Percentiles rank a stretch among this genome's conserved stretches.
phyloP scores from a whole-genome alignment of 2,888 invertebrate genomes.

The Theretra japonica region DNA sequence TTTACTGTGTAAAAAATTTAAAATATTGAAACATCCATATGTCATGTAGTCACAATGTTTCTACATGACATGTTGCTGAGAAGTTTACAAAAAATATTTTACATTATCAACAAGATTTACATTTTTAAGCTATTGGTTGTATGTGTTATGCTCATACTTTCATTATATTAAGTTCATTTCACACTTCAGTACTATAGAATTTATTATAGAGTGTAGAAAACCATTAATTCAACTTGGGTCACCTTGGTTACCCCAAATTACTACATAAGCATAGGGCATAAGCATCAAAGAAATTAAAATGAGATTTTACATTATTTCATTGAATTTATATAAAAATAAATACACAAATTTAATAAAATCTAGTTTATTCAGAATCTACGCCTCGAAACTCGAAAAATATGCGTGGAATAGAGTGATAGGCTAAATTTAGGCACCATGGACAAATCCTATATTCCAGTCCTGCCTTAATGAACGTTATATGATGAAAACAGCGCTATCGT shows the following conservation, averaged over 20 bases:
- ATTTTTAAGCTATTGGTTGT: too few species aligned
- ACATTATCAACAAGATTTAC: too few species aligned
- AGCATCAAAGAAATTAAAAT: not conserved
- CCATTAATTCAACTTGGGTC: not conserved
- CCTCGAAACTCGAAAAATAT: not conserved
- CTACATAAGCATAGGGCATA: not conserved
- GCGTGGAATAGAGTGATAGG: not conserved
- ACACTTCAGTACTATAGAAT: not conserved
- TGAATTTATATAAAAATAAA: not conserved
- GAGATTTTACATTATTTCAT: not conserved
- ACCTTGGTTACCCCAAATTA: not conserved
- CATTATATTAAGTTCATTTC: not conserved
- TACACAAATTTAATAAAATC: not conserved
- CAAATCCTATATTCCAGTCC: not conserved
- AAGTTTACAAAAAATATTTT: too few species aligned
- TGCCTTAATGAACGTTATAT: not conserved
- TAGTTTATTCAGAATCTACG: not conserved
- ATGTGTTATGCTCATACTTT: too few species aligned
- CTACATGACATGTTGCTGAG: too few species aligned
- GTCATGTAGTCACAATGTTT: too few species aligned
- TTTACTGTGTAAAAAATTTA: too few species aligned
- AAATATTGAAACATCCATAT: too few species aligned
- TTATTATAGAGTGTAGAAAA: not conserved
- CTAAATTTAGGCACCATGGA: not conserved
- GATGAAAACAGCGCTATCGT: not conserved